These are phyloP conservation scores for Trinorchestia longiramus DNA, from an alignment of 1,140 invertebrate species.

Conservation along the genomic window DNA sequence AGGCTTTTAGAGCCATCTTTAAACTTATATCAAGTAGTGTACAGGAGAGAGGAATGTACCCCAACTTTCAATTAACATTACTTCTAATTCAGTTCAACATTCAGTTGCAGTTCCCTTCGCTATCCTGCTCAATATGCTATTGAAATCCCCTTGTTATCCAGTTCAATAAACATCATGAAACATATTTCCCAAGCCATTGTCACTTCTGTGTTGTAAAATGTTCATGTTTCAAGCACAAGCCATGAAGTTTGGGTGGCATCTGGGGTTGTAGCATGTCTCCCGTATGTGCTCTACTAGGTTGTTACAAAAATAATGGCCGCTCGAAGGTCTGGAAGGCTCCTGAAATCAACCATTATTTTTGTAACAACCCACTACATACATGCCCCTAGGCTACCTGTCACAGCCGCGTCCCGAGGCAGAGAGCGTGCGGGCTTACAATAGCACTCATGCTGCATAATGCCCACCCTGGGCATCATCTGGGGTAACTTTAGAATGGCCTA, in stretches of 20 bases:
- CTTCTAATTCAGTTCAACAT: background rate
- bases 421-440: background rate
- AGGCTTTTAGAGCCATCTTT: too few relatives aligned
- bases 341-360: too few relatives aligned
- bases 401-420: background rate
- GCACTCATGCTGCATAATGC: background rate
- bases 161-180: background rate
- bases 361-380: too few relatives aligned
- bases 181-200: background rate
- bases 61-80: too few relatives aligned
- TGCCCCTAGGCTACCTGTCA: background rate
- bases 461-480: background rate
- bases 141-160: background rate
- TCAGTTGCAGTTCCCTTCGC: background rate
- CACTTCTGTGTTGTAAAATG: too few relatives aligned
- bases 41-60: too few relatives aligned
- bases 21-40: too few relatives aligned
- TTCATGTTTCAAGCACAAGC: background rate
- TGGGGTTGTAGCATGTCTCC: background rate
- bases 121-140: background rate
- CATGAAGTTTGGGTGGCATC: background rate
- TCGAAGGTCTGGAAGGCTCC: too few relatives aligned
- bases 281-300: too few relatives aligned
- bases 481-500: slow-evolving; percentile 33
- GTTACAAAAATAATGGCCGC: too few relatives aligned